Conservation (phyloP, 1,140 invertebrate species). For the Drosophila mauritiana region DNA sequence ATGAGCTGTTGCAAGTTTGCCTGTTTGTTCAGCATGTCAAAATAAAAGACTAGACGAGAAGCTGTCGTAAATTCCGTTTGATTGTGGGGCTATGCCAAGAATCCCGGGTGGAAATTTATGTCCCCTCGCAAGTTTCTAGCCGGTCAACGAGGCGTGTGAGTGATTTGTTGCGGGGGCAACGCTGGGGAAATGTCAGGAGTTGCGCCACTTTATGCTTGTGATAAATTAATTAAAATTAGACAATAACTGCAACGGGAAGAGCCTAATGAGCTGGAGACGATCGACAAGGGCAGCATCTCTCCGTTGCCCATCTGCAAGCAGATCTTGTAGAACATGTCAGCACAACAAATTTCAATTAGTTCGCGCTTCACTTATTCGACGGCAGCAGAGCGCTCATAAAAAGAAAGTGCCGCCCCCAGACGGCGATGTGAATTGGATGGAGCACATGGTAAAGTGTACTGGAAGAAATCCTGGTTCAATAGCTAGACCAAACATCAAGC, state of each 20-base stretch:
- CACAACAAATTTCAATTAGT: slow-evolving; percentile 84
- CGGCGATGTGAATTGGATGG: slow-evolving; percentile 25
- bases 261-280: slow-evolving; percentile 74
- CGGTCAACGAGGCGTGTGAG: slow-evolving; percentile 75
- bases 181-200: slow-evolving; percentile 34
- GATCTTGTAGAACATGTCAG: slow-evolving; percentile 75
- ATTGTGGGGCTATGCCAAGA: slow-evolving; percentile 65
- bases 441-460: slow-evolving; percentile 15
- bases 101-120: slow-evolving; percentile 75
- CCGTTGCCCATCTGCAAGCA: slow-evolving; percentile 41
- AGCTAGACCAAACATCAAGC: fast-evolving
- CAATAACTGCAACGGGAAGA: slow-evolving; percentile 72
- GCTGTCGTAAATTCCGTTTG: slow-evolving; percentile 76
- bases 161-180: slow-evolving; percentile 61
- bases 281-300: slow-evolving; percentile 56
- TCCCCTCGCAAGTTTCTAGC: slow-evolving; percentile 7
- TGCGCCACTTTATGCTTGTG: slow-evolving; percentile 78
- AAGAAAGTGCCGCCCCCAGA: slow-evolving; percentile 69
- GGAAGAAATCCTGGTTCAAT: neutral
- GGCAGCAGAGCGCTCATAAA: slow-evolving; percentile 62
- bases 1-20: slow-evolving; percentile 66
- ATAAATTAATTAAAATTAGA: slow-evolving; percentile 84
- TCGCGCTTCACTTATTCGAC: slow-evolving; percentile 80
- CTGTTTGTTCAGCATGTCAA: slow-evolving; percentile 69
- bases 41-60: slow-evolving; percentile 43